Conservation (phyloP, 2,797 vertebrate genomes). For the Chrysolophus pictus region DNA sequence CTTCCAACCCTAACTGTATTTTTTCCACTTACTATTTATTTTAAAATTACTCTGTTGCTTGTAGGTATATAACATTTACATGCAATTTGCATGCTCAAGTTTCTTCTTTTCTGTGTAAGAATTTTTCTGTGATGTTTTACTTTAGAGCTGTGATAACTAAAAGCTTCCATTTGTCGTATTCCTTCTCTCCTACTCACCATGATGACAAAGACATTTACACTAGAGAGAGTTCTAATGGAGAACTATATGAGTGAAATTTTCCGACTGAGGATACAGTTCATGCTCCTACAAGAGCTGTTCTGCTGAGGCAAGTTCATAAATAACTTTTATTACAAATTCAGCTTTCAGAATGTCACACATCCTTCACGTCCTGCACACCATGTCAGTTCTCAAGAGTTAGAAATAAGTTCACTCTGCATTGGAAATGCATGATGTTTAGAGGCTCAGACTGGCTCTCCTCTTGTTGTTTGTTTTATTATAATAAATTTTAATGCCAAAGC, state of each 20-base stretch:
- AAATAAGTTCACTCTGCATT: neutral
- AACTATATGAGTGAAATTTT: neutral
- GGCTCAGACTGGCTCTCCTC: neutral
- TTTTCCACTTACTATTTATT: neutral
- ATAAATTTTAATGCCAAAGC: neutral
- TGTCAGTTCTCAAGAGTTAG: conserved; percentile 1
- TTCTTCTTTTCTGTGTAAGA: neutral
- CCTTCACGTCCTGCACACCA: neutral
- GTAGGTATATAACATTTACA: neutral
- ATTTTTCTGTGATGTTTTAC: neutral
- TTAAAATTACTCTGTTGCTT: neutral
- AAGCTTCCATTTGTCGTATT: neutral
- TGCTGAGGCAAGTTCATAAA: neutral
- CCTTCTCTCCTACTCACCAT: neutral
- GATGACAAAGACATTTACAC: neutral
- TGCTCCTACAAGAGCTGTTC: conserved; percentile 1
- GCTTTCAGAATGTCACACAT: neutral
- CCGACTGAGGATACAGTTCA: neutral
- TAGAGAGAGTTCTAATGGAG: neutral
- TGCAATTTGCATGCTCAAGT: neutral
- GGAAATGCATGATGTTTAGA: conserved; percentile 4
- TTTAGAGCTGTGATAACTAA: neutral
- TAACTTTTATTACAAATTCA: conserved; percentile 27
- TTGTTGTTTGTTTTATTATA: neutral
- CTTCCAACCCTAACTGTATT: neutral